Conservation (phyloP, 2,888 invertebrate species). For the Dryobotodes eremita region DNA sequence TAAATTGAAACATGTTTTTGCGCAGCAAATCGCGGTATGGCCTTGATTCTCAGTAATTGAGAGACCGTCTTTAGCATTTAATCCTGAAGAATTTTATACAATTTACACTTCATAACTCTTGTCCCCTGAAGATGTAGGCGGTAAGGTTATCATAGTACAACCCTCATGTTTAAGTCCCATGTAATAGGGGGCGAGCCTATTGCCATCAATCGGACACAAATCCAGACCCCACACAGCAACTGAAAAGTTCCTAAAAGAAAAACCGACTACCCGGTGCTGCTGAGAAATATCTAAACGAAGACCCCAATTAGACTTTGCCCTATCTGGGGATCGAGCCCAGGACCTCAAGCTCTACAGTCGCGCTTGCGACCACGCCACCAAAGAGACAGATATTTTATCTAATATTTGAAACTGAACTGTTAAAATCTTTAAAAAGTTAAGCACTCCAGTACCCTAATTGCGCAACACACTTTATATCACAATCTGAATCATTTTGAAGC, state of each 20-base stretch:
- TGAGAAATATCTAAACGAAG: background rate
- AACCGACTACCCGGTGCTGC: too few species aligned
- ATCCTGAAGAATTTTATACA: conserved; percentile 36
- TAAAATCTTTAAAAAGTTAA: too few species aligned
- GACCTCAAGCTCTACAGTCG: background rate
- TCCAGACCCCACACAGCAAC: too few species aligned
- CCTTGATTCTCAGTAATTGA: conserved; percentile 51
- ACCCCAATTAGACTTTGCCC: too few species aligned
- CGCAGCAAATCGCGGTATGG: conserved; percentile 68
- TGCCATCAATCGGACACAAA: background rate
- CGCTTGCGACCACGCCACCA: too few species aligned
- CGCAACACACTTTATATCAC: too few species aligned
- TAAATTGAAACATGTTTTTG: conserved; percentile 75
- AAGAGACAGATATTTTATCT: too few species aligned
- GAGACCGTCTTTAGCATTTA: conserved; percentile 48
- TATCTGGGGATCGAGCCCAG: background rate
- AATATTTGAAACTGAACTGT: too few species aligned
- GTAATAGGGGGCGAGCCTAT: background rate
- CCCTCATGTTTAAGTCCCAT: background rate
- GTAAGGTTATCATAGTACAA: too few species aligned
- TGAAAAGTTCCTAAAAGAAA: background rate
- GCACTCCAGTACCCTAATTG: too few species aligned
- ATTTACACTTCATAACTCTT: conserved; percentile 2
- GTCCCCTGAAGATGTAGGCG: accelerated
- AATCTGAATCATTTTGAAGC: too few species aligned